A percentile compares a stretch with the other conserved stretches of the same genome.
phyloP scores from a whole-genome alignment of 2,888 invertebrate genomes.

The Argyresthia goedartella region DNA sequence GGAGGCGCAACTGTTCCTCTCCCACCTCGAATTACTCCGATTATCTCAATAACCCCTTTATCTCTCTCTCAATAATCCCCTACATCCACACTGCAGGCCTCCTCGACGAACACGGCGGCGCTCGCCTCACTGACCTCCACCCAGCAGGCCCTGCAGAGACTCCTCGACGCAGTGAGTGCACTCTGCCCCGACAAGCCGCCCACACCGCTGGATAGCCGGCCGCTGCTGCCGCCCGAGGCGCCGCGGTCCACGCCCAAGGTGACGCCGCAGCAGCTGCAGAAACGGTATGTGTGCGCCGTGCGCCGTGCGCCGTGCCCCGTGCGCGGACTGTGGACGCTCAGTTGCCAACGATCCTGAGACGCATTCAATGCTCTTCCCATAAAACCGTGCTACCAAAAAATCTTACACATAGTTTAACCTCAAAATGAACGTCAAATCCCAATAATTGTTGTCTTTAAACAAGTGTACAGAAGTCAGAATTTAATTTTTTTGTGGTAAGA shows the following conservation, averaged over 20 bases:
- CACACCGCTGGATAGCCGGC: conserved; percentile 57
- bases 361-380: too few species aligned
- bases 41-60: background rate
- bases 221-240: conserved; percentile 36
- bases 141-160: conserved; percentile 72
- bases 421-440: too few species aligned
- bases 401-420: too few species aligned
- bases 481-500: too few species aligned
- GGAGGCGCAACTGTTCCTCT: too few species aligned
- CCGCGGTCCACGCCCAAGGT: conserved; percentile 53
- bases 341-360: too few species aligned
- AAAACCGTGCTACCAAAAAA: too few species aligned
- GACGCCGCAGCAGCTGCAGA: conserved; percentile 54
- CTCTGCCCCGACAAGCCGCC: conserved; percentile 72
- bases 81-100: conserved; percentile 28
- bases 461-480: too few species aligned
- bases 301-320: too few species aligned
- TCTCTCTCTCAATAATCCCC: background rate
- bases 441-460: too few species aligned
- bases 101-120: conserved; percentile 72
- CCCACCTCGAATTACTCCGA: too few species aligned
- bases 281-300: conserved; percentile 39
- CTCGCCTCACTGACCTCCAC: conserved; percentile 70
- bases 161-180: conserved; percentile 72
- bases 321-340: too few species aligned